phyloP scores from a whole-genome alignment of 30 jellyfish, hydroid and myxozoan species.

The Hydractinia echinata region DNA sequence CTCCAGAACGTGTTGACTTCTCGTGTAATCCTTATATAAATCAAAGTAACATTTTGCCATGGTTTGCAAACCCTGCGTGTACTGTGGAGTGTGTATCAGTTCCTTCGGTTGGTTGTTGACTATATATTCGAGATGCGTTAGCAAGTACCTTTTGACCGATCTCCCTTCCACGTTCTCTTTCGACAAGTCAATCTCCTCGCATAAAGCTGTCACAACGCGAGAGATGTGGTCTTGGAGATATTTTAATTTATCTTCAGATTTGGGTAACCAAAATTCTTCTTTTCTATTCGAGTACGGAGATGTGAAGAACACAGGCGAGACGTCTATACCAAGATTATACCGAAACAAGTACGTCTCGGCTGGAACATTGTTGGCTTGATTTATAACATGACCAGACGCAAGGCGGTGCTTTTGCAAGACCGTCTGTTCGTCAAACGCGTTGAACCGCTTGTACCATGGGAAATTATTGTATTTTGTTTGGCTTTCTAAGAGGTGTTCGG shows the following conservation, averaged over 20 bases:
- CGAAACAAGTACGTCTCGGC: slow-evolving; percentile 26
- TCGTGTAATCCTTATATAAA: slow-evolving; percentile 45
- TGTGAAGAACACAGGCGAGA: slow-evolving; percentile 36
- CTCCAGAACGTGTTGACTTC: slow-evolving; percentile 43
- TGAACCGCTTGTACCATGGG: slow-evolving; percentile 79
- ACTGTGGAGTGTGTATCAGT: slow-evolving; percentile 29
- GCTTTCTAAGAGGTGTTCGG: slow-evolving; percentile 30
- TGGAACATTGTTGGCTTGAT: slow-evolving; percentile 3
- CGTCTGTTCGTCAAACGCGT: slow-evolving; percentile 56
- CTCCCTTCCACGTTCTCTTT: slow-evolving; percentile 60
- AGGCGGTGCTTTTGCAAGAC: slow-evolving; percentile 45
- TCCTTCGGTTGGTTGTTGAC: slow-evolving; percentile 44
- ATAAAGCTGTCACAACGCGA: slow-evolving; percentile 52
- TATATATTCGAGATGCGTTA: slow-evolving; percentile 54
- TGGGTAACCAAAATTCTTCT: slow-evolving; percentile 25
- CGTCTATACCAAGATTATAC: slow-evolving; percentile 59
- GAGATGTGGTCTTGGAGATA: slow-evolving; percentile 68
- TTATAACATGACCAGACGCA: slow-evolving; percentile 26
- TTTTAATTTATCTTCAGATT: slow-evolving; percentile 25
- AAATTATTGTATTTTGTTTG: slow-evolving; percentile 33
- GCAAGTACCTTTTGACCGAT: slow-evolving; percentile 40
- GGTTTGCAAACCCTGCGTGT: slow-evolving; percentile 36
- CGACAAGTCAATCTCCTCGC: slow-evolving; percentile 55
- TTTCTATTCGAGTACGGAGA: slow-evolving; percentile 5
- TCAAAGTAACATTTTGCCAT: slow-evolving; percentile 45